phyloP scores from a whole-genome alignment of 2,113 vertebrate genomes.

The Phyllostomus hastatus region DNA sequence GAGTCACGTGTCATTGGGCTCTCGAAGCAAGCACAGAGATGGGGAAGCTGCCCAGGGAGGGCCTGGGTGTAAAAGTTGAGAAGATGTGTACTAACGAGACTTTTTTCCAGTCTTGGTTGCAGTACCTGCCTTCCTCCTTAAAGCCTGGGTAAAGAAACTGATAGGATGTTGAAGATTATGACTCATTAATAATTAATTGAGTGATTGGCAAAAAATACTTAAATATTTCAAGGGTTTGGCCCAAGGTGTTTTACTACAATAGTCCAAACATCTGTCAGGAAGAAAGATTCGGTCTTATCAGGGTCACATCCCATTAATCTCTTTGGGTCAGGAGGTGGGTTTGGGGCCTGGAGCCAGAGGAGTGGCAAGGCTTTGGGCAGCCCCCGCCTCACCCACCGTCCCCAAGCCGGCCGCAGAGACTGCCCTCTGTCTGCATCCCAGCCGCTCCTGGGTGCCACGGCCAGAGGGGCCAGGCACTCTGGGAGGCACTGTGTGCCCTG shows the following conservation, averaged over 20 bases:
- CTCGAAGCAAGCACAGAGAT: not conserved
- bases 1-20: not conserved
- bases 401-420: not conserved
- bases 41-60: not conserved
- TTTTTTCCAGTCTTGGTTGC: not conserved
- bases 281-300: not conserved
- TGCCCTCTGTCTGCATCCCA: not conserved
- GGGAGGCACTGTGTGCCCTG: not conserved
- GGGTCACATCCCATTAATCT: not conserved
- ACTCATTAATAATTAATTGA: not conserved
- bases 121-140: not conserved
- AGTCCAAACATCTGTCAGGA: not conserved
- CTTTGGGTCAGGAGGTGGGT: not conserved
- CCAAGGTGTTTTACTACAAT: not conserved
- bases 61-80: not conserved
- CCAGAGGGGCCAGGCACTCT: not conserved
- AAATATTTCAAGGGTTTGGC: slow-evolving; percentile 34
- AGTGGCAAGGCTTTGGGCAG: not conserved
- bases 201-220: not conserved
- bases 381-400: accelerated
- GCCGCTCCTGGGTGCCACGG: not conserved
- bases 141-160: not conserved
- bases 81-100: not conserved
- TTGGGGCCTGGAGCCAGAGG: not conserved
- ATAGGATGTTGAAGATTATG: not conserved